phyloP scores from a whole-genome alignment of 1,140 invertebrate genomes.

The Drosophila watanabei region DNA sequence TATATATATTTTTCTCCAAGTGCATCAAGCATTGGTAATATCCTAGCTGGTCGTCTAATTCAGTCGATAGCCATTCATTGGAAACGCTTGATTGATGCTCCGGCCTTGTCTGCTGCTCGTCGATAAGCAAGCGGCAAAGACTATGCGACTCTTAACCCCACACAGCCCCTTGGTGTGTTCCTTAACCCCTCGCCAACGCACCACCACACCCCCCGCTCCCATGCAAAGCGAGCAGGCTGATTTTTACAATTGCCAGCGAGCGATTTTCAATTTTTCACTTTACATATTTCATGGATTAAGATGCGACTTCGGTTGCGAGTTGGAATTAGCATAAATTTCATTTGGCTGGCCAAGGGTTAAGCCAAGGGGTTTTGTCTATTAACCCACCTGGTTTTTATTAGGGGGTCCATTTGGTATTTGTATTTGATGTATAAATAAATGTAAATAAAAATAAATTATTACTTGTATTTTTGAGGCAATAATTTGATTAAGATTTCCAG shows the following conservation, averaged over 20 bases:
- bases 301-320: conserved; percentile 22
- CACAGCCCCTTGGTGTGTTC: conserved; percentile 13
- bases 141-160: conserved; percentile 33
- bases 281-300: conserved; percentile 69
- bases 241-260: conserved; percentile 58
- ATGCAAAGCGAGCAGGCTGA: conserved; percentile 30
- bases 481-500: no score
- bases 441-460: no score
- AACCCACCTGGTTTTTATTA: background rate
- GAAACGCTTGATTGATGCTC: conserved; percentile 83
- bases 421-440: no score
- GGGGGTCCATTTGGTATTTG: background rate
- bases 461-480: no score
- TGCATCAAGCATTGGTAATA: conserved; percentile 1
- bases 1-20: background rate
- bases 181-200: background rate
- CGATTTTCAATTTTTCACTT: conserved; percentile 71
- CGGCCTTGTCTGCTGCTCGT: conserved; percentile 68
- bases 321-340: conserved; percentile 58
- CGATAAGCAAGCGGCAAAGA: conserved; percentile 76
- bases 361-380: no score
- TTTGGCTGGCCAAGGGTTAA: conserved; percentile 8
- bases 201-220: background rate
- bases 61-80: conserved; percentile 83
- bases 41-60: conserved; percentile 71